Base-by-base conservation (phyloP, 2,888 invertebrate genomes). In the Penaeus monodon region DNA sequence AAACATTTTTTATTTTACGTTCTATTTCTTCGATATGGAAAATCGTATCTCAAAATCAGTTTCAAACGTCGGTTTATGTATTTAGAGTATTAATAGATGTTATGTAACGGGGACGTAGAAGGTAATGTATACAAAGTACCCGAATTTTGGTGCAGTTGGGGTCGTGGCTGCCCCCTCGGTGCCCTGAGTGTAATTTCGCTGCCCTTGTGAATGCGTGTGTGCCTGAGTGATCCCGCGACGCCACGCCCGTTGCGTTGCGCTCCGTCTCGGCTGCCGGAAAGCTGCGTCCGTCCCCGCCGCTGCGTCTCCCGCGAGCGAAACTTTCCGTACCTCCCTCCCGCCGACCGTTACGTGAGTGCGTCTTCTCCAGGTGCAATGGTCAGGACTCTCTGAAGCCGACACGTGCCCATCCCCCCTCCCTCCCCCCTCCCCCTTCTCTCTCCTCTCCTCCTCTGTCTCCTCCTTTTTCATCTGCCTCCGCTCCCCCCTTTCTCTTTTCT, bases 301-400 rank as follows among this genome's bases (percentile, higher is more conserved):
- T 65, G 27, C 24, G 64, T 76, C 29, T 76, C 29, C 12, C 12
- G 70, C 27, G 85, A 85, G 65, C 85, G 85, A 81, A 76, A 77
- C 68, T 77, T 66, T 81, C n/a, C 33, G 85, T 33, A 14, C 33
- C 33, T 29, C 20, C 33, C 76, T 76, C 76, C 85, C 85, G 85
- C 49, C 76, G 85, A 85, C 85, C 85, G 85, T 85, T 85, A 81
- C 57, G 81, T 81, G 85, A 49, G 68, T 63, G 80, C 64, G 74
- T 81, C 64, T 74, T 38, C 76, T 81, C 81, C 81, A 81, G 81
- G 85, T 81, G 81, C 81, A 81, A 81, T 64, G 66, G 70, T 57
- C 65, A 27, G 85, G 85, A 76, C 57, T 57, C 17, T 57, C 57
- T 57, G 57, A 57, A 57, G 57, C 57, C 57, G 57, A 57, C 84